Conservation (phyloP, 2,113 vertebrate genomes). For the Potamarius usumacintae region DNA sequence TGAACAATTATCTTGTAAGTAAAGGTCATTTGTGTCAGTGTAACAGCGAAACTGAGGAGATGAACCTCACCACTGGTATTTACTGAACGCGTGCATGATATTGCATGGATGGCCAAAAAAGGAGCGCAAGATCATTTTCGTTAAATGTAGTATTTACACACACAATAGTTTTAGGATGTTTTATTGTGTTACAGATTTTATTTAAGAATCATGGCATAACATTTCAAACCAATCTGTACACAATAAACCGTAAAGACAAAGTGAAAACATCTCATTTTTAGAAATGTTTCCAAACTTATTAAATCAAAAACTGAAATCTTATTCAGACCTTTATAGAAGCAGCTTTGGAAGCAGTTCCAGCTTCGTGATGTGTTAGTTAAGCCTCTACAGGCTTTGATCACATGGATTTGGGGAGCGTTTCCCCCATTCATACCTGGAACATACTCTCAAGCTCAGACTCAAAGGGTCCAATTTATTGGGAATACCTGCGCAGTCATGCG, state of each 20-base stretch:
- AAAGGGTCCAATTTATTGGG: background rate
- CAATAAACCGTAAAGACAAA: no score
- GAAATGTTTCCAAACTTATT: no score
- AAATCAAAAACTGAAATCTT: background rate
- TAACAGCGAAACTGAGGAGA: slow-evolving; percentile 28
- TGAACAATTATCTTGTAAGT: slow-evolving; percentile 80
- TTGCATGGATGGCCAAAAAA: background rate
- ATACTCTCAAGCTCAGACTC: background rate
- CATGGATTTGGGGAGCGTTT: background rate
- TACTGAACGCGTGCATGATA: slow-evolving; percentile 37
- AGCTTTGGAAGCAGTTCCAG: background rate
- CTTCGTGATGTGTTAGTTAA: background rate
- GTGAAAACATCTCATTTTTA: no score
- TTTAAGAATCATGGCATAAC: no score
- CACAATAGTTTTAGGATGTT: no score
- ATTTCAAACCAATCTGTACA: no score
- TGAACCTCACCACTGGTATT: slow-evolving; percentile 40
- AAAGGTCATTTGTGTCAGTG: slow-evolving; percentile 79
- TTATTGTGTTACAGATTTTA: no score
- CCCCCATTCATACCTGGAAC: no score
- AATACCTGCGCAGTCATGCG: background rate
- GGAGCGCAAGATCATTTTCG: no score
- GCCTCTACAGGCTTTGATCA: background rate
- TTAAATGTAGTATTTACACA: no score
- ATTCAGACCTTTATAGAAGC: background rate